Percentiles rank a stretch among this genome's conserved stretches.
These are phyloP conservation scores for Eristalis pertinax DNA, from an alignment of 2,888 invertebrate species.

Conservation along the genomic window DNA sequence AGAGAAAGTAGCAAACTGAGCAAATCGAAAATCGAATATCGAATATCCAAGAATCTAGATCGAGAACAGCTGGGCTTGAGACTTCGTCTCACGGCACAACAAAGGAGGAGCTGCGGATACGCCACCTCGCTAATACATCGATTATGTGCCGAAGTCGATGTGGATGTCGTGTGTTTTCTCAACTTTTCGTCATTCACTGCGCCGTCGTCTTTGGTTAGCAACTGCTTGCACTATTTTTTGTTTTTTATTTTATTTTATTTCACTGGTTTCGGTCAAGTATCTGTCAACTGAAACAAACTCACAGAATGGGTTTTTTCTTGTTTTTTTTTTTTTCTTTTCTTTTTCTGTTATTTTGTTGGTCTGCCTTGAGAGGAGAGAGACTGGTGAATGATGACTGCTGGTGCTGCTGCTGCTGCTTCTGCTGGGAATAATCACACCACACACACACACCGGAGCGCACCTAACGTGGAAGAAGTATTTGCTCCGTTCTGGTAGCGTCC, in stretches of 20 bases:
- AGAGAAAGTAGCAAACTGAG: not conserved
- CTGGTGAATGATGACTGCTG: not conserved
- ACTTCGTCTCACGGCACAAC: not conserved
- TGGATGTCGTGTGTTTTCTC: not conserved
- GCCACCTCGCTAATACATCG: not conserved
- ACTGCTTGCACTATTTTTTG: not conserved
- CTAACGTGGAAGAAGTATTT: conserved; percentile 41
- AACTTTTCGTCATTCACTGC: not conserved
- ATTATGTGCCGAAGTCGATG: not conserved
- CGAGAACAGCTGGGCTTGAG: conserved; percentile 55
- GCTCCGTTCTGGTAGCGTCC: conserved; percentile 66
- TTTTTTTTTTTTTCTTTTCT: too few species aligned
- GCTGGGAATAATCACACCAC: not conserved
- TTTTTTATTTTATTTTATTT: not conserved
- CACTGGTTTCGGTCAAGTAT: not conserved
- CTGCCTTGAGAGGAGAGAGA: too few species aligned
- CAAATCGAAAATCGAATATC: not conserved
- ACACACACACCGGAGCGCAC: conserved; percentile 59
- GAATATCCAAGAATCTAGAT: conserved; percentile 11
- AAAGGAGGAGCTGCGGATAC: conserved; percentile 4
- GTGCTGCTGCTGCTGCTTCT: not conserved
- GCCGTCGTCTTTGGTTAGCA: too few species aligned
- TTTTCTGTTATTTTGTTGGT: too few species aligned
- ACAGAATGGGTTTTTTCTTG: not conserved
- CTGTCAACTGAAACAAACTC: not conserved